phyloP scores from a whole-genome alignment of 1,140 invertebrate species.

The Trigoniulus corallinus region DNA sequence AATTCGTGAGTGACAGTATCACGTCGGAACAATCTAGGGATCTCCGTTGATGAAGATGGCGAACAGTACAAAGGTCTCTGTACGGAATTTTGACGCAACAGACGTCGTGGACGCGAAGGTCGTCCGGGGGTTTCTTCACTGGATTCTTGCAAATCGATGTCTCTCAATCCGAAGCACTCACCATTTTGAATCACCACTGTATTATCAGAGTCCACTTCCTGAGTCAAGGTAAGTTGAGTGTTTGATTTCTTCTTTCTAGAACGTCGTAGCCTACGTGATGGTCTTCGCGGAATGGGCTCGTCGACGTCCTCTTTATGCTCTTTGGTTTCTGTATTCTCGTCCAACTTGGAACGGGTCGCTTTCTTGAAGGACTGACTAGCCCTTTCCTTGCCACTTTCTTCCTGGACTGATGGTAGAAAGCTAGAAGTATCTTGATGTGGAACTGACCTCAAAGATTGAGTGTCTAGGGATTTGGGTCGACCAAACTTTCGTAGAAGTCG shows the following conservation, averaged over 20 bases:
- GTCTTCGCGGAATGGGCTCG: no score
- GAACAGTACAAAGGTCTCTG: neutral
- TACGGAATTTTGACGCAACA: neutral
- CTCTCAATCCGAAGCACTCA: no score
- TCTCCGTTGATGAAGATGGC: neutral
- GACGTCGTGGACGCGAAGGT: neutral
- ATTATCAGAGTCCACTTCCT: no score
- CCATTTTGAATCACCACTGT: no score
- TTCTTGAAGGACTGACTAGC: no score
- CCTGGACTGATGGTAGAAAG: neutral
- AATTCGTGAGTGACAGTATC: no score
- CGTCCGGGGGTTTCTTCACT: neutral
- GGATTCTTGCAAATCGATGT: constrained; percentile 3
- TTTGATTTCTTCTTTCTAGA: no score
- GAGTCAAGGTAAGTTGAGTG: no score
- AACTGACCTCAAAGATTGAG: neutral
- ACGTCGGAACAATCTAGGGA: neutral
- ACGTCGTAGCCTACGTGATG: no score
- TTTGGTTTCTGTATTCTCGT: no score
- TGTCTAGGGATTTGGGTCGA: neutral
- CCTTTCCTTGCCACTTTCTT: neutral
- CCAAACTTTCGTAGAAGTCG: neutral
- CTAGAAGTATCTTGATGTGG: neutral
- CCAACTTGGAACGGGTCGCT: no score
- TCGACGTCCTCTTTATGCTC: no score